These are phyloP conservation scores for Colistium nudipinnis DNA, from an alignment of 2,113 vertebrate genomes.

Conservation along the genomic window DNA sequence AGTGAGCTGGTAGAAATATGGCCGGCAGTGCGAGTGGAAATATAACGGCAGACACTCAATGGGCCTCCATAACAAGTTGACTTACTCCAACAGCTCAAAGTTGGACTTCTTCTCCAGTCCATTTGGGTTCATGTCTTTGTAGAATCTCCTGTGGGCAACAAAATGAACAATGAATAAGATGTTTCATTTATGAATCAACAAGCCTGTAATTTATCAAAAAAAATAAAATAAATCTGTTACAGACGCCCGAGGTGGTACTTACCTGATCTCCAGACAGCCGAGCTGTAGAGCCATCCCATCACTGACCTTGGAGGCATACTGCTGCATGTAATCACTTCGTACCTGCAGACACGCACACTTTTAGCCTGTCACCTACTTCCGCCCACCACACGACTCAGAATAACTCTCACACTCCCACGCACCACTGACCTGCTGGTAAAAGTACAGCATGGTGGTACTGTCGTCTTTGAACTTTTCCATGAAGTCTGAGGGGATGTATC, in stretches of 20 bases:
- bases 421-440: conserved; percentile 90
- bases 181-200: not conserved
- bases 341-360: conserved; percentile 78
- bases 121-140: conserved; percentile 93
- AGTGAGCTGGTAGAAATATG: too few relatives aligned
- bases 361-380: not conserved
- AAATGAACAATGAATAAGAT: not conserved
- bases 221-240: not conserved
- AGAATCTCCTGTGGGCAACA: conserved; percentile 86
- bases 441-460: conserved; percentile 91
- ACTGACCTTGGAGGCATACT: conserved; percentile 90
- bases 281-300: conserved; percentile 95
- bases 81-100: conserved; percentile 93
- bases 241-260: not conserved
- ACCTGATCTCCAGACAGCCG: conserved; percentile 95
- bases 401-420: not conserved
- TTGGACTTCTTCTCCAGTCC: conserved; percentile 96
- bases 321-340: conserved; percentile 92
- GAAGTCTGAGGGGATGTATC: conserved; percentile 89
- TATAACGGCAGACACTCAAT: not conserved
- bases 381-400: not conserved
- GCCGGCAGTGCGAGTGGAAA: not conserved
- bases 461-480: conserved; percentile 88
- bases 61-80: conserved; percentile 41
- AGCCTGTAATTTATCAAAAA: not conserved